Evolutionary conservation across 2,888 invertebrate genomes (phyloP), one percentile per base, ranked within the genome.

Genomic region (Brenthis daphne): DNA sequence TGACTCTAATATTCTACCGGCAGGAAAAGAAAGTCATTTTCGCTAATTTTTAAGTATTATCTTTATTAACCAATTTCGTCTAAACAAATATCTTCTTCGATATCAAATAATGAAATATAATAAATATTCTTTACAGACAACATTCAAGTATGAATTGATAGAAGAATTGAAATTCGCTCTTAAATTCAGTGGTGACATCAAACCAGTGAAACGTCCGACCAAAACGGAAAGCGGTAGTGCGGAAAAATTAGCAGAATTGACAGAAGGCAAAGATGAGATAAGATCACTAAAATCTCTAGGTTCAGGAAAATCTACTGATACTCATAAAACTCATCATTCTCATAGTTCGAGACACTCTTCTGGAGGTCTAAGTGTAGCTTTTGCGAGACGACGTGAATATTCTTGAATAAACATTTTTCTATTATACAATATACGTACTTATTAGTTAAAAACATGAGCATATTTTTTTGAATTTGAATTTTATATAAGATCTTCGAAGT

Each of bases 81-180:
- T 0, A 43, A 43, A 3, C 37, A 43, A 43, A 11, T 43, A 43
- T 43, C 37, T 43, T 43, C 8, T 43, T 43, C 2, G 11, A 43
- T 11, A 43, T 43, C 2, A 11, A 37, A 11, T 37, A 8, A 37
- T 37, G 37, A 37, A 37, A 6, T 37, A 37, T 37, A 37, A 37
- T 37, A 37, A 37, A 8, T 13, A 5, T 51, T n/a, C 2, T 14
- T 65, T 64, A 56, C 87, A 95, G 92, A 89, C 94, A 1, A 88
- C 94, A 0, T 95, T 95, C 81, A 94, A 92, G 76, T 89, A 93
- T 69, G 94, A 95, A 77, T 77, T 95, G 12, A 80, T 93, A 58
- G 94, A 94, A 76, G 96, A 96, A 80, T 75, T 96, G 51, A 94
- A 93, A 77, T 96, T 96, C 78, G 94, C 94, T 3, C 76, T 95